Conservation (phyloP, 1,140 invertebrate species). For the Eurosta solidaginis region DNA sequence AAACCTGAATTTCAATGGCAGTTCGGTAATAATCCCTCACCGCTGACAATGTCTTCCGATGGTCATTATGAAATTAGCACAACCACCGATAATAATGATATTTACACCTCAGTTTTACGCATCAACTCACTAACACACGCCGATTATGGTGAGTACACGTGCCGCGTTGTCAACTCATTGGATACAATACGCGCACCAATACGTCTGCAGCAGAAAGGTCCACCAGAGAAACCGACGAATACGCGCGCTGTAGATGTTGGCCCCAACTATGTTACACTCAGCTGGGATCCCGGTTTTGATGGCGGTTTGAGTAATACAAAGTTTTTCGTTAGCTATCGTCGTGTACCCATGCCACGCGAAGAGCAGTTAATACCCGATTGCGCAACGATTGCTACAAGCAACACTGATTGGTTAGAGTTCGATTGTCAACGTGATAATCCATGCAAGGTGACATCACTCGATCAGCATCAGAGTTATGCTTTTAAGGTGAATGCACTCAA, state of each 20-base stretch:
- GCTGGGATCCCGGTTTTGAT: conserved; percentile 88
- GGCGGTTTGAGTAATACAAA: conserved; percentile 84
- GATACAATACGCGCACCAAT: conserved; percentile 79
- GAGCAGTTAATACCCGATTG: conserved; percentile 68
- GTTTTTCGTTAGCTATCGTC: conserved; percentile 79
- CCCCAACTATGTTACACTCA: conserved; percentile 75
- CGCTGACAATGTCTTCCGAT: conserved; percentile 76
- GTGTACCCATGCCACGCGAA: conserved; percentile 65
- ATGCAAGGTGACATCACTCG: conserved; percentile 81
- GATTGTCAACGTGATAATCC: conserved; percentile 84
- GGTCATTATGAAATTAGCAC: conserved; percentile 85
- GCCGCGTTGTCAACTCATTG: conserved; percentile 77
- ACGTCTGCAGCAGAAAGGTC: conserved; percentile 78
- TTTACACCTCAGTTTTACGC: conserved; percentile 79
- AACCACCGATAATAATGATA: conserved; percentile 79
- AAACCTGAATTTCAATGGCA: conserved; percentile 92
- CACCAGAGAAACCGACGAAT: conserved; percentile 79
- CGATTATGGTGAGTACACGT: conserved; percentile 90
- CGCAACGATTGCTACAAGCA: conserved; percentile 65
- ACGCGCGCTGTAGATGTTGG: conserved; percentile 72
- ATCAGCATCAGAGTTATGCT: conserved; percentile 81
- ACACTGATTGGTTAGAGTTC: conserved; percentile 75
- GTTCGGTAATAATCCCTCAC: conserved; percentile 73
- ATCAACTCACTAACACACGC: conserved; percentile 76
- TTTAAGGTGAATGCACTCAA: conserved; percentile 88